These are phyloP conservation scores for Pitangus sulphuratus DNA, from an alignment of 2,797 vertebrate genomes.

Conservation along the genomic window DNA sequence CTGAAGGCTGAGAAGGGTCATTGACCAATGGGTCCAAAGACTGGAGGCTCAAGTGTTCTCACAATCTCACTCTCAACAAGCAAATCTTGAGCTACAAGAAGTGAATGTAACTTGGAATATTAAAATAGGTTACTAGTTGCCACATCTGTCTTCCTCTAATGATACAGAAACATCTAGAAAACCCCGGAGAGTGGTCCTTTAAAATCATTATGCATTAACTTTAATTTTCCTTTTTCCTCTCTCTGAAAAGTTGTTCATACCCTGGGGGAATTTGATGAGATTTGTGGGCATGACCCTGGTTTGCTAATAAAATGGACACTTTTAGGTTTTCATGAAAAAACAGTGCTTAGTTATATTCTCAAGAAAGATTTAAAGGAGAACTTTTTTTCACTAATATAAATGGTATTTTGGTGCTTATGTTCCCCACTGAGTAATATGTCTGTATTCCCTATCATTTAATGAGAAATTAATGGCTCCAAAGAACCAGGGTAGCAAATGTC, in stretches of 20 bases:
- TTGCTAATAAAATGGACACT: not conserved
- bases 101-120: not conserved
- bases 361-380: not conserved
- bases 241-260: not conserved
- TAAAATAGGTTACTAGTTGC: not conserved
- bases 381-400: not conserved
- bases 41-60: not conserved
- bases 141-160: not conserved
- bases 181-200: not conserved
- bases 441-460: not conserved
- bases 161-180: not conserved
- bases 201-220: not conserved
- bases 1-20: not conserved
- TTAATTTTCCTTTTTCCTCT: not conserved
- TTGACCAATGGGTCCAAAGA: not conserved
- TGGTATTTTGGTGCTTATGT: not conserved
- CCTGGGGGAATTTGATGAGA: not conserved
- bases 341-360: not conserved
- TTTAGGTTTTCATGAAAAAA: not conserved
- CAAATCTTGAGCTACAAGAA: not conserved
- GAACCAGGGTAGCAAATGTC: not conserved
- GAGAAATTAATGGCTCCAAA: not conserved
- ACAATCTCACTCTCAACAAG: not conserved
- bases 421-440: not conserved
- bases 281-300: not conserved